Conservation (phyloP, 2,797 vertebrate genomes). For the Anguilla anguilla region DNA sequence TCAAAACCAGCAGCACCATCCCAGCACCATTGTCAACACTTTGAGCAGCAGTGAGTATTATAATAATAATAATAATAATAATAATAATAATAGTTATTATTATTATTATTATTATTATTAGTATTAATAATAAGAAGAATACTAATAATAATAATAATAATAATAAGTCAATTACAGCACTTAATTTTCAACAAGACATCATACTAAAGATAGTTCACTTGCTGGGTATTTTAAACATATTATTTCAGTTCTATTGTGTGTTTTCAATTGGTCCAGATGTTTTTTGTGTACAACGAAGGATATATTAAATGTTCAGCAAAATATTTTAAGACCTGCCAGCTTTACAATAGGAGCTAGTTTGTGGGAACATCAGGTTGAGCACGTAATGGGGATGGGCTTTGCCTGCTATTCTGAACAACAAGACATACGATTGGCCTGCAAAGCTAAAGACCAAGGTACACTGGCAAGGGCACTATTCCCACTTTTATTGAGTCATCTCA, state of each 20-base stretch:
- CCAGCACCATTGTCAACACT: background rate
- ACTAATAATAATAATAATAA: too few relatives aligned
- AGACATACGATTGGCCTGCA: background rate
- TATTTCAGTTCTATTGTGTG: background rate
- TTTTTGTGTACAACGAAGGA: background rate
- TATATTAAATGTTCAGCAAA: background rate
- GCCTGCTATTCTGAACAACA: background rate
- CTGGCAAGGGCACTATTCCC: background rate
- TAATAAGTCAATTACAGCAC: background rate
- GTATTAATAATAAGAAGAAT: too few relatives aligned
- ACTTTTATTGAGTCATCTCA: background rate
- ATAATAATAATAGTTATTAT: background rate
- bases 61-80: background rate
- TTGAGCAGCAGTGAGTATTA: background rate
- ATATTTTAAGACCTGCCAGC: background rate
- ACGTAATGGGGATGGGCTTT: background rate
- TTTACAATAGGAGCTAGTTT: background rate
- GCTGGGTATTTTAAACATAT: background rate
- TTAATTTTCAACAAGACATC: background rate
- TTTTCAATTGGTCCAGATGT: background rate
- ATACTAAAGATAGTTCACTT: background rate
- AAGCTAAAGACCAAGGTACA: conserved; percentile 1
- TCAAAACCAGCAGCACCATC: background rate
- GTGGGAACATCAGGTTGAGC: background rate
- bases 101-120: background rate